Evolutionary conservation across 2,797 vertebrate genomes (phyloP), one percentile per base, ranked within the genome.

Genomic region (Eulemur rubriventer): DNA sequence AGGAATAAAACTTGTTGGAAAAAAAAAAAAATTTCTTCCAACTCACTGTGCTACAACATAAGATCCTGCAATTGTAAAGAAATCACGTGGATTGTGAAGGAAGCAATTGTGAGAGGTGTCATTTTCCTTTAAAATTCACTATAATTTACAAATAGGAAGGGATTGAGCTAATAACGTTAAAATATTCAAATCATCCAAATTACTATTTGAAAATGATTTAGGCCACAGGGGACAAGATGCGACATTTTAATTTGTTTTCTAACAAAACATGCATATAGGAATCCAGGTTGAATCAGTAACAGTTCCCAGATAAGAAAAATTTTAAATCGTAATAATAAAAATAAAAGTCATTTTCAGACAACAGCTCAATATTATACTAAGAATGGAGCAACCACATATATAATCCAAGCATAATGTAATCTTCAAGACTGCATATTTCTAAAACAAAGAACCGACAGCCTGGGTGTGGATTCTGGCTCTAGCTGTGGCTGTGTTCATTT

Each of bases 291-390:
- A 91, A 92, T 94, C 55, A 92, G 72, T 94, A 96, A 94, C 30
- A 79, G 69, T 76, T 78, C 11, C 46, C 50, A 90, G 12, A 46
- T 26, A 79, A 94, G 38, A 89, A 94, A 57, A 88, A 22, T 12
- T 95, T 91, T 80, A 73, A 76, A 90, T 89, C 11, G 89, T 89
- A 13, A 78, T 38, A 91, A 91, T 83, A 75, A 91, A 83, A 1
- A 57, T 35, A 72, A 95, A 95, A 91, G 38, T 75, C 18, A 81
- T 80, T 89, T 92, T 82, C 52, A 82, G n/a, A 59, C n/a, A 72
- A 65, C 48, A 38, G 6, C 16, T 94, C 55, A 83, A 72, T 89
- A 67, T 50, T 41, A 82, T 11, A 30, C 30, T 16, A 81, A 63
- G 18, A 90, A 73, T 50, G 28, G 26, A 89, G 33, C 13, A 79